Percentiles rank a stretch among this genome's conserved stretches.
These are phyloP conservation scores for Anoplopoma fimbria DNA, from an alignment of 2,113 vertebrate species.

Conservation along the genomic window DNA sequence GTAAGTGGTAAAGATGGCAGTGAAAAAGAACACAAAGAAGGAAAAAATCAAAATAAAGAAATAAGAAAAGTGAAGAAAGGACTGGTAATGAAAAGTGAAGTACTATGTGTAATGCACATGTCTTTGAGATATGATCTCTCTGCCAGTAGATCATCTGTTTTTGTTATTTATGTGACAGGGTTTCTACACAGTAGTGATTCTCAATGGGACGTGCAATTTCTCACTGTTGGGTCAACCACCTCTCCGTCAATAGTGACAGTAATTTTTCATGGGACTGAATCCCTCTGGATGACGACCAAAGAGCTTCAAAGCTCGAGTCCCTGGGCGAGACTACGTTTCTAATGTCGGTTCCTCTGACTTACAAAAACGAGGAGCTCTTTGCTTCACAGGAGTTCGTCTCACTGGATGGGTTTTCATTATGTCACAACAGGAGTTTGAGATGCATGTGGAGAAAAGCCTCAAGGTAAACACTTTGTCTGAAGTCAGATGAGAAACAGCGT, in stretches of 20 bases:
- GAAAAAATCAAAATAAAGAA: neutral
- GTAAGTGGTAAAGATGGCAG: neutral
- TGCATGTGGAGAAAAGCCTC: neutral
- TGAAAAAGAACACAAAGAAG: neutral
- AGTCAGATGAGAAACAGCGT: neutral
- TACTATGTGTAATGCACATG: neutral
- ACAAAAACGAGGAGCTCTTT: slow-evolving; percentile 4
- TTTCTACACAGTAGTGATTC: slow-evolving; percentile 25
- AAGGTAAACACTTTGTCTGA: slow-evolving; percentile 2
- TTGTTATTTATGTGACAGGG: slow-evolving; percentile 19
- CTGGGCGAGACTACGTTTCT: slow-evolving; percentile 10
- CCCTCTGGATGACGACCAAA: slow-evolving; percentile 7
- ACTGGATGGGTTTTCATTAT: slow-evolving; percentile 23
- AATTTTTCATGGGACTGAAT: slow-evolving; percentile 17
- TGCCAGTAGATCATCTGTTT: slow-evolving; percentile 28
- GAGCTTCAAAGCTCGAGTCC: neutral
- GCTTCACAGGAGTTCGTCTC: slow-evolving; percentile 26
- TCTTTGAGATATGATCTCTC: neutral
- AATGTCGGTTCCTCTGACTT: slow-evolving; percentile 2
- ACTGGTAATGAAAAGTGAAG: neutral
- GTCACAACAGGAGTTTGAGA: slow-evolving; percentile 4
- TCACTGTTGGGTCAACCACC: slow-evolving; percentile 22
- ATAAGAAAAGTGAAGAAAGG: neutral
- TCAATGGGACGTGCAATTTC: slow-evolving; percentile 20
- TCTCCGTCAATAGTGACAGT: neutral